Conservation (phyloP, 1,140 invertebrate genomes). For the Pseudoatta argentina region DNA sequence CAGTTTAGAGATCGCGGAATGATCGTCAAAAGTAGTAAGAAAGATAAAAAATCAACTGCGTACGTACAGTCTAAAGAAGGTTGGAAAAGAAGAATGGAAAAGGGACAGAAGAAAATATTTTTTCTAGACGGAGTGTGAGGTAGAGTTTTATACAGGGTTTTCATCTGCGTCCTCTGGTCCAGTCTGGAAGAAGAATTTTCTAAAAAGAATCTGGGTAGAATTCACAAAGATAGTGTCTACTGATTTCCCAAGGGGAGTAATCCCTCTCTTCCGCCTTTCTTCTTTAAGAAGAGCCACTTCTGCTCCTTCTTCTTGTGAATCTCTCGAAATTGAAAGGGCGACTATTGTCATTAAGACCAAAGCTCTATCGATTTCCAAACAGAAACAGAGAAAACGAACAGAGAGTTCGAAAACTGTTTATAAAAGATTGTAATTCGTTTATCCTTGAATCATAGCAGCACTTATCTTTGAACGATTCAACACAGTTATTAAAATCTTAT, state of each 20-base stretch:
- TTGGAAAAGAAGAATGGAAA: not conserved
- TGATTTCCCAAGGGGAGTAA: conserved; percentile 72
- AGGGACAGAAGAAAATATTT: conserved; percentile 40
- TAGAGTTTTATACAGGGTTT: conserved; percentile 51
- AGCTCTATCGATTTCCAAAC: conserved; percentile 54
- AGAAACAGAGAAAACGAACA: not conserved
- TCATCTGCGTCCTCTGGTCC: conserved; percentile 35
- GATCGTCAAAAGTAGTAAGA: not conserved
- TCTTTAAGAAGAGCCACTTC: not conserved
- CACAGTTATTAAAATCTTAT: not conserved
- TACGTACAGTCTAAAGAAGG: not conserved
- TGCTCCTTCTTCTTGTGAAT: not conserved
- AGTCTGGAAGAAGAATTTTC: conserved; percentile 60
- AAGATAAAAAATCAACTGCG: not conserved
- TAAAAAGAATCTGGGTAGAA: conserved; percentile 62
- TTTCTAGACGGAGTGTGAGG: conserved; percentile 16
- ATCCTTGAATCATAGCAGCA: not conserved
- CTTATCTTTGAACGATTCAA: not conserved
- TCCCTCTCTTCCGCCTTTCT: conserved; percentile 48
- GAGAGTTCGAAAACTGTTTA: not conserved
- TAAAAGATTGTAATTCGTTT: not conserved
- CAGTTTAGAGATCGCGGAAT: not conserved
- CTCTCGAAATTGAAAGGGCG: conserved; percentile 51
- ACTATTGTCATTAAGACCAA: conserved; percentile 50
- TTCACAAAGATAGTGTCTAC: conserved; percentile 66